A percentile compares a stretch with the other conserved stretches of the same genome.
Conservation (phyloP, 2,797 vertebrate species). For the Alauda arvensis region DNA sequence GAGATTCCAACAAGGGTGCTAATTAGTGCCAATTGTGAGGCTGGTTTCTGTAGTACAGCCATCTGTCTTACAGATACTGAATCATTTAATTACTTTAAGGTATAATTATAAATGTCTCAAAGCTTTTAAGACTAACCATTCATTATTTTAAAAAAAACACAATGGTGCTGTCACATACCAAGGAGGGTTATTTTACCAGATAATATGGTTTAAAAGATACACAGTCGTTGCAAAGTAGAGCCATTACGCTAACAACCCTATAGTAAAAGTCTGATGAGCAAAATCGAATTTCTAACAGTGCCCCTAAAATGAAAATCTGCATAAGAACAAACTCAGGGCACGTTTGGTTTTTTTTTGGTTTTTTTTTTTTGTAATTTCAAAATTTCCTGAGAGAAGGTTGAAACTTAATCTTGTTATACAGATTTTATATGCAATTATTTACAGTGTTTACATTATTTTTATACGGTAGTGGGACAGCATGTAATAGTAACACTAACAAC, state of each 20-base stretch:
- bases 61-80: constrained; percentile 40
- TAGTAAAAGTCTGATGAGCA: background rate
- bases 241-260: background rate
- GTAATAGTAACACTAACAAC: background rate
- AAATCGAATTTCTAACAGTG: background rate
- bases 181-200: background rate
- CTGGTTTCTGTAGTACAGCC: constrained; percentile 19
- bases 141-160: background rate
- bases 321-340: background rate
- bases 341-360: background rate
- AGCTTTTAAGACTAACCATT: background rate
- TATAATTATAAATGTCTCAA: constrained; percentile 41
- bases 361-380: background rate
- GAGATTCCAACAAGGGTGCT: constrained; percentile 34
- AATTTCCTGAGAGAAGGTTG: background rate
- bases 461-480: background rate
- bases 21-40: constrained; percentile 49
- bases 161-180: background rate
- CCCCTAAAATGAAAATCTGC: background rate
- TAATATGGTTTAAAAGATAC: background rate
- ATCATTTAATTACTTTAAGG: constrained; percentile 46
- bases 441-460: background rate
- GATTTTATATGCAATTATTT: background rate
- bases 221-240: background rate
- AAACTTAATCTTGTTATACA: background rate